Conservation (phyloP, 2,888 invertebrate genomes). For the Phytoseiulus persimilis region DNA sequence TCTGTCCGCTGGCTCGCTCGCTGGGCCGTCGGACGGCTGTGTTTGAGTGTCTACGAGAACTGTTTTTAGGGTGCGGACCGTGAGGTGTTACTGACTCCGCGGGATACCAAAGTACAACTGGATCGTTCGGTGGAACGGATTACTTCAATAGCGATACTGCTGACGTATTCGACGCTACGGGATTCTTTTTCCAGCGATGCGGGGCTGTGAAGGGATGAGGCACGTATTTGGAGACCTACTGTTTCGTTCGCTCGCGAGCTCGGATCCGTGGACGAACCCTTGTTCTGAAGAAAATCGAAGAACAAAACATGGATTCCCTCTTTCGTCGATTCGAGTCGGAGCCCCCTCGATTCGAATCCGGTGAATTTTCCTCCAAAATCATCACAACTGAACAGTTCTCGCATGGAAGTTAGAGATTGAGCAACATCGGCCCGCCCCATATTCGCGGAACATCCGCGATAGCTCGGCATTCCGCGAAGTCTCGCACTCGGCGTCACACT, state of each 20-base stretch:
- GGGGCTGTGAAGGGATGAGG: not conserved
- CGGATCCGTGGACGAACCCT: not conserved
- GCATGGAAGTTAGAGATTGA: too few species aligned
- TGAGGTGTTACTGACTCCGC: not conserved
- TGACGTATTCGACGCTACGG: not conserved
- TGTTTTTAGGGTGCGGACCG: conserved; percentile 5
- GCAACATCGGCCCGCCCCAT: too few species aligned
- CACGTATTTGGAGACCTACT: not conserved
- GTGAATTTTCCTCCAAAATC: too few species aligned
- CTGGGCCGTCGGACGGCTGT: not conserved
- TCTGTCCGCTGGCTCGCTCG: not conserved
- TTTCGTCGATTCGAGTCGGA: not conserved
- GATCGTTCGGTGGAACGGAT: not conserved
- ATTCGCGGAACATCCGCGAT: too few species aligned
- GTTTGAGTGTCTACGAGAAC: not conserved
- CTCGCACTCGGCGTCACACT: too few species aligned
- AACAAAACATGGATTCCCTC: not conserved
- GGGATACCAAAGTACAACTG: not conserved
- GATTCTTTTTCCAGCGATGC: not conserved
- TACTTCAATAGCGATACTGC: not conserved
- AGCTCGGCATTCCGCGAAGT: too few species aligned
- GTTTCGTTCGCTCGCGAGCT: not conserved
- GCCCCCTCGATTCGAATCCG: too few species aligned
- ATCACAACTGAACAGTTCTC: too few species aligned
- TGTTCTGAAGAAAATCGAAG: not conserved